Evolutionary conservation across 2,888 invertebrate species (phyloP), one percentile per base, ranked within the genome.

Genomic region (Clunio marinus): DNA sequence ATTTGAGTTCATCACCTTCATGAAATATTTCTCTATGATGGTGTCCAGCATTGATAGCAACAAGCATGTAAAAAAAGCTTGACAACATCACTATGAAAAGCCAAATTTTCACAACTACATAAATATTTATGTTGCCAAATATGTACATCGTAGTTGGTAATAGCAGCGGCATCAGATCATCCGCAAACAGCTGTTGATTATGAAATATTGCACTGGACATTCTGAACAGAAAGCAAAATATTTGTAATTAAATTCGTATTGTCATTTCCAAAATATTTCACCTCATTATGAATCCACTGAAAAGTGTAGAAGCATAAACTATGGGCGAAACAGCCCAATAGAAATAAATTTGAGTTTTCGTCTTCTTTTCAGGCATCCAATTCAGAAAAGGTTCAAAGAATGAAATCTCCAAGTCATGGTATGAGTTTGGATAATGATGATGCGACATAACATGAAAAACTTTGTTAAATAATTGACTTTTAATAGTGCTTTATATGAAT

Each of bases 21-120:
- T 91, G 91, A 73, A 87, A 88, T 69, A 90, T 86, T 32, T 84
- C 84, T 1, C 91, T 89, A 75, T 91, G 88, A 74, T 91, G 90
- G 78, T 91, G 91, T 1, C 86, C 89, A 1, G 88, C 89, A 74
- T 85, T 89, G 1, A 88, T 73, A 1, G 86, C 89, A 69, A 89
- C 84, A 1, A 83, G 72, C 13, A 77, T 80, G 74, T 91, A 88
- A 1, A 83, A 72, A 51, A 86, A 81, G 71, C 89, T 87, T 1
- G 81, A 80, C 0, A 82, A 74, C 20, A 82, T 73, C 22, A 83
- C 75, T 15, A 86, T 81, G 71, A 81, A 75, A 0, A 85, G 71
- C 86, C 86, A 89, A 45, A 72, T 73, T 45, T 74, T 74, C 2
- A 79, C 1, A 20, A 75, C 74, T 66, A 72, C 57, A 1, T 72